Evolutionary conservation across 2,797 vertebrate species (phyloP).

Genomic region (Brachymystax lenok): DNA sequence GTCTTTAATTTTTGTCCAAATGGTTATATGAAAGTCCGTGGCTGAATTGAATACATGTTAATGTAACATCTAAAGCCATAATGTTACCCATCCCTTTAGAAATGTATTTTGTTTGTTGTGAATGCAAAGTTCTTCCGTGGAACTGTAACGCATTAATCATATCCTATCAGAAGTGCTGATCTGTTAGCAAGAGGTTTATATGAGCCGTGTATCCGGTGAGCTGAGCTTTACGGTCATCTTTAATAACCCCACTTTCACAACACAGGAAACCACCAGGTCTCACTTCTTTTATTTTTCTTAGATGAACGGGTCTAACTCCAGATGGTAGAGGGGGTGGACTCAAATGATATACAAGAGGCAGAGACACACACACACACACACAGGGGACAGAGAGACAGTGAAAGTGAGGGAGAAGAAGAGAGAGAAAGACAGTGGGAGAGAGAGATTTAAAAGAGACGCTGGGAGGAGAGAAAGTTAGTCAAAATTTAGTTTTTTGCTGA

Average conservation of each 20-base stretch:
- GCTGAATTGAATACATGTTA: not conserved
- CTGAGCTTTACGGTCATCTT: not conserved
- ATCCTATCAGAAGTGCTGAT: slow-evolving; percentile 3
- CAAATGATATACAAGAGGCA: not conserved
- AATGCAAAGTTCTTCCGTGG: not conserved
- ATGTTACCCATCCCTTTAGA: too few species aligned
- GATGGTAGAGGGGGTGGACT: not conserved
- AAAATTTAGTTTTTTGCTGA: too few species aligned
- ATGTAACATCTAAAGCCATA: not conserved
- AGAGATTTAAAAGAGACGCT: not conserved
- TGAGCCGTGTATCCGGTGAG: not conserved
- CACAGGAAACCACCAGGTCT: slow-evolving; percentile 12
- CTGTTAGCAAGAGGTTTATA: not conserved
- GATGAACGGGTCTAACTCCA: not conserved
- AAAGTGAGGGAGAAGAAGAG: not conserved
- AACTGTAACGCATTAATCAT: not conserved
- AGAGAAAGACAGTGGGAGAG: not conserved
- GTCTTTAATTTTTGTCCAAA: not conserved
- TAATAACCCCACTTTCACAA: not conserved
- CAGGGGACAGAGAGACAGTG: not conserved
- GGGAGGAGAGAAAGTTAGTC: slow-evolving; percentile 1
- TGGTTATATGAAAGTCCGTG: not conserved
- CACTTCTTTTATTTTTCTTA: not conserved
- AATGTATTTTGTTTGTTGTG: not conserved
- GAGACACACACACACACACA: not conserved